A percentile compares a stretch with the other conserved stretches of the same genome.
phyloP scores from a whole-genome alignment of 2,797 vertebrate genomes.

The Trachurus trachurus region DNA sequence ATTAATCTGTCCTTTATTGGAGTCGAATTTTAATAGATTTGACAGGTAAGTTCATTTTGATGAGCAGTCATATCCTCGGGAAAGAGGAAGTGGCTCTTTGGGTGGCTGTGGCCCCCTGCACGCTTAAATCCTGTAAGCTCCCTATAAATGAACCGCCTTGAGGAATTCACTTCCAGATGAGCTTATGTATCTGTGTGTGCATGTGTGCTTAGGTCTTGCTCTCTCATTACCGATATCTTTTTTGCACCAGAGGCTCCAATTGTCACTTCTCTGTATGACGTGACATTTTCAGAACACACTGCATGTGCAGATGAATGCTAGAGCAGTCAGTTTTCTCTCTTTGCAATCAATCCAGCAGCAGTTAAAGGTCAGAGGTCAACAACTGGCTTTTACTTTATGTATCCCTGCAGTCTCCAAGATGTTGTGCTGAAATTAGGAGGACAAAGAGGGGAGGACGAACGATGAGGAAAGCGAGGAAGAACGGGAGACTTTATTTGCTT shows the following conservation, averaged over 20 bases:
- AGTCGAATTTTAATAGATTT: slow-evolving; percentile 49
- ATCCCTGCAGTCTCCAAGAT: slow-evolving; percentile 36
- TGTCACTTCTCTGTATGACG: slow-evolving; percentile 22
- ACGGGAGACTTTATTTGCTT: slow-evolving; percentile 58
- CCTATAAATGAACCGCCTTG: slow-evolving; percentile 52
- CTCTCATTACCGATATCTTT: neutral
- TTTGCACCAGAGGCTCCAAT: neutral
- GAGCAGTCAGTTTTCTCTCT: slow-evolving; percentile 1
- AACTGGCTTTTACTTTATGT: slow-evolving; percentile 59
- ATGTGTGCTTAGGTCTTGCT: neutral
- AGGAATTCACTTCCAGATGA: slow-evolving; percentile 47
- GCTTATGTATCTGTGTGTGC: slow-evolving; percentile 1
- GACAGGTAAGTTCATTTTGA: slow-evolving; percentile 58
- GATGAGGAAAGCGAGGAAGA: slow-evolving; percentile 35
- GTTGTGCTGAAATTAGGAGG: slow-evolving; percentile 41
- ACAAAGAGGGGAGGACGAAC: slow-evolving; percentile 36
- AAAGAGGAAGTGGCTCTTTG: slow-evolving; percentile 43
- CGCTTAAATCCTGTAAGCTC: slow-evolving; percentile 50
- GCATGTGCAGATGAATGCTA: slow-evolving; percentile 38
- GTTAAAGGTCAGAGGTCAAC: slow-evolving; percentile 63
- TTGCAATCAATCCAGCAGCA: slow-evolving; percentile 37
- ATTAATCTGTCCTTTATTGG: slow-evolving; percentile 21
- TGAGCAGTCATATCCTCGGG: slow-evolving; percentile 39
- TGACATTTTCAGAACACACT: slow-evolving; percentile 21
- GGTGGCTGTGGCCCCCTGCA: slow-evolving; percentile 53